Base-by-base conservation (phyloP, 2,113 vertebrate genomes). In the Cyanoliseus patagonus region DNA sequence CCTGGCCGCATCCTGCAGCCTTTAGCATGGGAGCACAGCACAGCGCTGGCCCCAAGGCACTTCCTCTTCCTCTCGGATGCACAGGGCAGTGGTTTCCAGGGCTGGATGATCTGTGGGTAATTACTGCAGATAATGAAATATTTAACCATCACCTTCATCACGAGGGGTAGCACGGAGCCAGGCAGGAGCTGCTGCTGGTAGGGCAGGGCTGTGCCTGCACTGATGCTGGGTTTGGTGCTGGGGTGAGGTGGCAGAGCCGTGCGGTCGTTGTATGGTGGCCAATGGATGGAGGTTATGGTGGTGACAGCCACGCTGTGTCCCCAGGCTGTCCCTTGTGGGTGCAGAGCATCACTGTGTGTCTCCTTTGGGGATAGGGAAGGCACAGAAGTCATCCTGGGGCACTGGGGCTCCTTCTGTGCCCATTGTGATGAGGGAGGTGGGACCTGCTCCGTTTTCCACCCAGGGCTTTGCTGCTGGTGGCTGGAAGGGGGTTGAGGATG, bases 91-190 rank as follows among this genome's bases (percentile, higher is more conserved):
- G 13, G 52, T 75, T 88, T 90, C 64, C 92, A 55, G 63, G 15
- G 68, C 86, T 92, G 70, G 76, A 87, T 63, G 94, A 80, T 77
- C 73, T 92, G 79, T 83, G 85, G 70, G 85, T 91, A 94, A 95
- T 95, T 94, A 83, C 87, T 91, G 95, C 78, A 81, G 72, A 94
- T 86, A 93, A 91, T 94, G 73, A 94, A 95, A 93, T 90, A 94
- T 92, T 95, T 90, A 94, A 87, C 90, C 66, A 42, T 75, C 28
- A 1, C 88, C 91, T 93, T 91, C 52, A 70, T 85, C 66, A 80
- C 6, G 0, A 0, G 77, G 52, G 80, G 44, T 23, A 90, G 90
- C 0, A 1, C 76, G 1, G 44, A 81, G 86, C 47, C 46, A 22
- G 79, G 68, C 17, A 5, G 92, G 80, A 37, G 42, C 44, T 0